Conservation (phyloP, 1,140 invertebrate species). For the Phortica variegata region DNA sequence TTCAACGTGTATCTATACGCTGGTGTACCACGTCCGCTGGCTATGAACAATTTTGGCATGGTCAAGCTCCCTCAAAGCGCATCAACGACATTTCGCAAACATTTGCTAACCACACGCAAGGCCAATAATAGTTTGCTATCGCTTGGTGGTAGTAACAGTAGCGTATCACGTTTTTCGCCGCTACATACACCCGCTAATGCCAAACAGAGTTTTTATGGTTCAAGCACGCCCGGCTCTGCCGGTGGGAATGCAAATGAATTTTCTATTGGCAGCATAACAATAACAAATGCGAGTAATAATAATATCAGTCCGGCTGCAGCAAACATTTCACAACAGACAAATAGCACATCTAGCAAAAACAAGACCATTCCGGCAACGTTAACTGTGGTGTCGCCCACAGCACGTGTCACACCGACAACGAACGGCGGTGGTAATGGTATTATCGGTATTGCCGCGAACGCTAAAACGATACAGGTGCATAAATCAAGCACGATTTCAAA, state of each 20-base stretch:
- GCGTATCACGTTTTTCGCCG: slow-evolving; percentile 37
- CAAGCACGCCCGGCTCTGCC: neutral
- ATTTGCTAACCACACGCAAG: slow-evolving; percentile 40
- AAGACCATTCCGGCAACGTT: slow-evolving; percentile 22
- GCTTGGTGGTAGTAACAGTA: slow-evolving; percentile 27
- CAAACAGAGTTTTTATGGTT: no score
- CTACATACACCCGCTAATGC: slow-evolving; percentile 12
- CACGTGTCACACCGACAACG: slow-evolving; percentile 8
- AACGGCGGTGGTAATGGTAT: no score
- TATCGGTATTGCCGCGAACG: slow-evolving; percentile 10
- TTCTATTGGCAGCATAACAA: slow-evolving; percentile 9
- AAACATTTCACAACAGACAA: slow-evolving; percentile 1
- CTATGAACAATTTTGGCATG: slow-evolving; percentile 44
- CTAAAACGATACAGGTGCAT: slow-evolving; percentile 38
- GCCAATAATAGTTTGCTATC: slow-evolving; percentile 43
- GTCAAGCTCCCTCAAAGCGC: slow-evolving; percentile 43
- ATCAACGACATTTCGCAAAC: slow-evolving; percentile 44
- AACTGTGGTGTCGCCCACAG: neutral
- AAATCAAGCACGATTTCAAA: slow-evolving; percentile 35
- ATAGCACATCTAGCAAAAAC: neutral
- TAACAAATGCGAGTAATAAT: neutral
- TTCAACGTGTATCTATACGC: slow-evolving; percentile 47
- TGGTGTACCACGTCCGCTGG: slow-evolving; percentile 40
- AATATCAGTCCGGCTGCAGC: no score
- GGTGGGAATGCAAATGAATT: slow-evolving; percentile 9